Percentiles rank a stretch among this genome's conserved stretches.
Conservation (phyloP, 1,140 invertebrate species). For the Drosophila ficusphila region DNA sequence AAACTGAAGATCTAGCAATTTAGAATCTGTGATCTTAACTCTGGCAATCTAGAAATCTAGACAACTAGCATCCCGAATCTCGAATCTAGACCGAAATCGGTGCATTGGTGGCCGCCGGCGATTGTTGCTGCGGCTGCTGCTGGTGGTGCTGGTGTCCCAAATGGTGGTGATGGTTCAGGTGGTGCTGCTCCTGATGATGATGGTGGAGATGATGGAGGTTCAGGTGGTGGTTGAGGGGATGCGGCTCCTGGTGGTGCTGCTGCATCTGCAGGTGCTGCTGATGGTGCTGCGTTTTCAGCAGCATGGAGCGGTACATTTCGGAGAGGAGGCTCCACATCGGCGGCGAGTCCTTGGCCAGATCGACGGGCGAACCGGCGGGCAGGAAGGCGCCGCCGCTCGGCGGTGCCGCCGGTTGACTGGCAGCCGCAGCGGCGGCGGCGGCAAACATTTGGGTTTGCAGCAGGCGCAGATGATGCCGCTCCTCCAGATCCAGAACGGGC, state of each 20-base stretch:
- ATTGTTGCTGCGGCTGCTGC: slow-evolving; percentile 40
- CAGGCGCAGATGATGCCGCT: slow-evolving; percentile 66
- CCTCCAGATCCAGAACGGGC: slow-evolving; percentile 50
- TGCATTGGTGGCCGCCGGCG: slow-evolving; percentile 59
- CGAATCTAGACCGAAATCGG: slow-evolving; percentile 71
- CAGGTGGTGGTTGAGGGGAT: slow-evolving; percentile 22
- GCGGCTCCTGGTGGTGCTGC: slow-evolving; percentile 13
- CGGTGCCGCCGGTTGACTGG: slow-evolving; percentile 6
- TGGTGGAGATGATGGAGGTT: slow-evolving; percentile 24
- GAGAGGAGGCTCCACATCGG: slow-evolving; percentile 81
- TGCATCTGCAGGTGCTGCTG: slow-evolving; percentile 12
- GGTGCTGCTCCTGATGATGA: slow-evolving; percentile 10
- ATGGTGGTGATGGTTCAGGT: neutral
- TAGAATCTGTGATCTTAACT: too few relatives aligned
- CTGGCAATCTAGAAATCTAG: too few relatives aligned
- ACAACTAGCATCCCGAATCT: neutral
- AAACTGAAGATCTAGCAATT: too few relatives aligned
- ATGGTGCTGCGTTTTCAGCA: slow-evolving; percentile 60
- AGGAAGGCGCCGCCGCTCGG: slow-evolving; percentile 21
- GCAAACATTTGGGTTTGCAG: slow-evolving; percentile 82
- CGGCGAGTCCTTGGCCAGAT: slow-evolving; percentile 37
- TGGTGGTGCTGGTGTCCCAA: slow-evolving; percentile 32
- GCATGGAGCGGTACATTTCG: slow-evolving; percentile 79
- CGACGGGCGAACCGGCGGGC: slow-evolving; percentile 6
- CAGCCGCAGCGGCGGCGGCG: slow-evolving; percentile 72